Evolutionary conservation across 2,797 vertebrate genomes (phyloP).

Genomic region (Apogon hyalosoma): DNA sequence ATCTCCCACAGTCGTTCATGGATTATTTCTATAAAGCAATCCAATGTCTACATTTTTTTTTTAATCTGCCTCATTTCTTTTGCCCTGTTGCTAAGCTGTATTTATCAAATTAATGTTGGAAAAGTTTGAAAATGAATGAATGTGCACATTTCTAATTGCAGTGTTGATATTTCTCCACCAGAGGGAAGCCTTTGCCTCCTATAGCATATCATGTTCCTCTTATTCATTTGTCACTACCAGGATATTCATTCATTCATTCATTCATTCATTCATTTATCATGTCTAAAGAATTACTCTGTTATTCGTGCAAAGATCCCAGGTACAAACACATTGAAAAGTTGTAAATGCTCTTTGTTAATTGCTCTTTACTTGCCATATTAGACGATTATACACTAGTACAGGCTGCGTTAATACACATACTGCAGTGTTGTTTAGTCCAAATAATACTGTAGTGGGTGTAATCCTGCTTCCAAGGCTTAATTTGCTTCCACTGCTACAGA

Average conservation of each 20-base stretch:
- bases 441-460: too few relatives aligned
- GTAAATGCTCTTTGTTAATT: too few relatives aligned
- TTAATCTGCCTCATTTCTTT: background rate
- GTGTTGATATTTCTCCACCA: slow-evolving; percentile 55
- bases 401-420: too few relatives aligned
- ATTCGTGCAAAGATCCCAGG: too few relatives aligned
- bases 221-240: background rate
- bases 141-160: slow-evolving; percentile 19
- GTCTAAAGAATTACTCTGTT: background rate
- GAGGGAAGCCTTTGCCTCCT: slow-evolving; percentile 47
- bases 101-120: too few relatives aligned
- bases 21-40: background rate
- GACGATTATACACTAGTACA: too few relatives aligned
- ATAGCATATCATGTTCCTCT: background rate
- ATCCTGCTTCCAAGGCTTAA: too few relatives aligned
- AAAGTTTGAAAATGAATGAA: background rate
- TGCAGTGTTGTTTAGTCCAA: too few relatives aligned
- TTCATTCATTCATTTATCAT: background rate
- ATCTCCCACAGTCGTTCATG: slow-evolving; percentile 2
- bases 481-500: too few relatives aligned
- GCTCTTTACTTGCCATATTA: too few relatives aligned
- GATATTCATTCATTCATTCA: background rate
- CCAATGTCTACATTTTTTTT: background rate
- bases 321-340: too few relatives aligned
- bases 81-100: background rate